A percentile compares a stretch with the other conserved stretches of the same genome.
Conservation (phyloP, 2,888 invertebrate species). For the Apantesis nais region DNA sequence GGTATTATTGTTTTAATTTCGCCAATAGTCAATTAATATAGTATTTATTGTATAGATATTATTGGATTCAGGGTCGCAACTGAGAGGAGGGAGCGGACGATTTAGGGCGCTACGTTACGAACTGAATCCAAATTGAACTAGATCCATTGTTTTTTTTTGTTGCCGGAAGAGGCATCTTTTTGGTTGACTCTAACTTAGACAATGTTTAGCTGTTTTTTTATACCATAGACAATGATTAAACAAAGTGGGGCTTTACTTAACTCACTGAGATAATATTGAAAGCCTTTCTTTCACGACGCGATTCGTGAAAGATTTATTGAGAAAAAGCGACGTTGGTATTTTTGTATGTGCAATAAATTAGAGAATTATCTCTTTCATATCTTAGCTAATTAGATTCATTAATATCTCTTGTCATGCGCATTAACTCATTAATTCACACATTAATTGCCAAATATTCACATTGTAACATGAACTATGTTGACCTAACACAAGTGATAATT, state of each 20-base stretch:
- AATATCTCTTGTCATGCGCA: no score
- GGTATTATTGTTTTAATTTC: conserved; percentile 59
- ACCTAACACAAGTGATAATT: no score
- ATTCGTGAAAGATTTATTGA: conserved; percentile 43
- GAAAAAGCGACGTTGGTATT: conserved; percentile 69
- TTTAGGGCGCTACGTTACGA: conserved; percentile 39
- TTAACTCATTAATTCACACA: no score
- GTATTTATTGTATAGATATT: conserved; percentile 64
- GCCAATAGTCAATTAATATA: conserved; percentile 66
- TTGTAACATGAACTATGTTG: no score
- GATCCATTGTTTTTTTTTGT: conserved; percentile 58
- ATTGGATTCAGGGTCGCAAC: conserved; percentile 57
- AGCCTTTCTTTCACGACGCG: conserved; percentile 53
- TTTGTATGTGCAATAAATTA: conserved; percentile 83
- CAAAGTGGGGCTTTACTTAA: conserved; percentile 41
- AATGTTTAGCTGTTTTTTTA: conserved; percentile 56
- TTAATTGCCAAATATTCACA: no score
- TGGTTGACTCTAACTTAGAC: conserved; percentile 59
- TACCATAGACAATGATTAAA: conserved; percentile 60
- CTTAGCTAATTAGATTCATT: conserved; percentile 81
- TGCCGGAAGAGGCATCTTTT: conserved; percentile 64
- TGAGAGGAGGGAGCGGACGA: conserved; percentile 26
- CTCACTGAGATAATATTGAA: conserved; percentile 46
- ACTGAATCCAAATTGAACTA: conserved; percentile 57
- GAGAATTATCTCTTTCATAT: conserved; percentile 77